Percentiles rank a stretch among this genome's conserved stretches.
Conservation (phyloP, 2,888 invertebrate species). For the Sisyra nigra region DNA sequence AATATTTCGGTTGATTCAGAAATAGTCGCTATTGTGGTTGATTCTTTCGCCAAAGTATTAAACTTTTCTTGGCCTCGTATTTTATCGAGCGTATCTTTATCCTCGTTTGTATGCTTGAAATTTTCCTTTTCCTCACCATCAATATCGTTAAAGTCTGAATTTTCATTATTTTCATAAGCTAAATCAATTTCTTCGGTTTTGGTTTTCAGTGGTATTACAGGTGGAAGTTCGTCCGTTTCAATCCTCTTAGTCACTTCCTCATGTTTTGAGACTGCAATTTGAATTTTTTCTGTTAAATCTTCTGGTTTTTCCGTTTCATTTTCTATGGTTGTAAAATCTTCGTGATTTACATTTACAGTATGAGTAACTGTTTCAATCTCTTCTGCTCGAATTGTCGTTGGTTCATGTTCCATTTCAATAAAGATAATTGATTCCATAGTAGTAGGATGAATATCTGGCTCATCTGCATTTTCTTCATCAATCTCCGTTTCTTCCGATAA, state of each 20-base stretch:
- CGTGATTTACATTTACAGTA: slow-evolving; percentile 11
- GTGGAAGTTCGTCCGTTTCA: slow-evolving; percentile 6
- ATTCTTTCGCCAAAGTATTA: background rate
- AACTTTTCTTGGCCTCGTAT: background rate
- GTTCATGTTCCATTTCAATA: slow-evolving; percentile 1
- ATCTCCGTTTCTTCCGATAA: slow-evolving; percentile 4
- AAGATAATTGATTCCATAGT: slow-evolving; percentile 6
- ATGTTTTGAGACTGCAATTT: too few species aligned
- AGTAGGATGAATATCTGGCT: slow-evolving; percentile 1
- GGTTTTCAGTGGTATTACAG: slow-evolving; percentile 1
- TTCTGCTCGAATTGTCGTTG: slow-evolving; percentile 18
- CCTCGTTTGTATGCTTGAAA: background rate
- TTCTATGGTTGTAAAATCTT: slow-evolving; percentile 7
- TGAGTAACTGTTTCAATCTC: slow-evolving; percentile 18
- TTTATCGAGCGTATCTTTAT: background rate
- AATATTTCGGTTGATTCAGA: background rate
- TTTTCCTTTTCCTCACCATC: slow-evolving; percentile 1
- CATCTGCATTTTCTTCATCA: slow-evolving; percentile 10
- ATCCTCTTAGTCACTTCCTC: slow-evolving; percentile 10
- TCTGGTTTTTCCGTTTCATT: slow-evolving; percentile 9
- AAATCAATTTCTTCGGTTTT: slow-evolving; percentile 7
- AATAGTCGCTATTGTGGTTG: background rate
- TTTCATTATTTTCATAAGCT: slow-evolving; percentile 5
- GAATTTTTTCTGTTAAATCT: slow-evolving; percentile 14
- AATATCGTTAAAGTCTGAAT: slow-evolving; percentile 4